These are phyloP conservation scores for Eupithecia centaureata DNA, from an alignment of 2,888 invertebrate genomes.

Conservation along the genomic window DNA sequence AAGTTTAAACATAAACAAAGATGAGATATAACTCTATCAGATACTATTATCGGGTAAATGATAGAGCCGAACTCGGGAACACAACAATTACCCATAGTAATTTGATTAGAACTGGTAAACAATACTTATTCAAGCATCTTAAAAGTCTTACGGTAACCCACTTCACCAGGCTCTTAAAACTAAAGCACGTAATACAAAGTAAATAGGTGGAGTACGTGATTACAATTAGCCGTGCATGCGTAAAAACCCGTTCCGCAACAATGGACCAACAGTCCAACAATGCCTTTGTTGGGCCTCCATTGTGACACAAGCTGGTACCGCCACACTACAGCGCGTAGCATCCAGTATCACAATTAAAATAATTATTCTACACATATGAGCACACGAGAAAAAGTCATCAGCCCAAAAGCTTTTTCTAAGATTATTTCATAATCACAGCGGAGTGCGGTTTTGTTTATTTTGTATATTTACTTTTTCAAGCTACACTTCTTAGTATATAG, in stretches of 20 bases:
- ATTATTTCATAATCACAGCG: too few species aligned
- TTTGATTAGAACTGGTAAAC: too few species aligned
- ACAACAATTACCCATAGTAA: too few species aligned
- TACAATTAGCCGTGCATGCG: conserved; percentile 29
- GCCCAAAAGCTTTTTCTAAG: too few species aligned
- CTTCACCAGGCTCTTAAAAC: background rate
- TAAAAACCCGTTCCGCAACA: conserved; percentile 44
- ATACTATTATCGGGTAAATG: background rate
- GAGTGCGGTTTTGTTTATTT: too few species aligned
- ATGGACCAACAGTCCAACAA: conserved; percentile 59
- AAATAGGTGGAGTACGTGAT: conserved; percentile 8
- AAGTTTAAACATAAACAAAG: too few species aligned
- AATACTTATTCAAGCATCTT: too few species aligned
- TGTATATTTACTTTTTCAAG: too few species aligned
- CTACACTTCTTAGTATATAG: too few species aligned
- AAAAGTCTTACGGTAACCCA: background rate
- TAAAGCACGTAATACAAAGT: background rate
- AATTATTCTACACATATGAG: background rate
- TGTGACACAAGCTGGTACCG: conserved; percentile 42
- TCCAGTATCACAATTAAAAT: background rate
- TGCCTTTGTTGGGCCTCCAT: conserved; percentile 54
- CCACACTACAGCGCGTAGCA: background rate
- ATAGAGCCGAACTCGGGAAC: too few species aligned
- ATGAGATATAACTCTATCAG: too few species aligned
- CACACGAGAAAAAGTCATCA: too few species aligned